phyloP scores from a whole-genome alignment of 2,113 vertebrate species.

The Xerus inauris region DNA sequence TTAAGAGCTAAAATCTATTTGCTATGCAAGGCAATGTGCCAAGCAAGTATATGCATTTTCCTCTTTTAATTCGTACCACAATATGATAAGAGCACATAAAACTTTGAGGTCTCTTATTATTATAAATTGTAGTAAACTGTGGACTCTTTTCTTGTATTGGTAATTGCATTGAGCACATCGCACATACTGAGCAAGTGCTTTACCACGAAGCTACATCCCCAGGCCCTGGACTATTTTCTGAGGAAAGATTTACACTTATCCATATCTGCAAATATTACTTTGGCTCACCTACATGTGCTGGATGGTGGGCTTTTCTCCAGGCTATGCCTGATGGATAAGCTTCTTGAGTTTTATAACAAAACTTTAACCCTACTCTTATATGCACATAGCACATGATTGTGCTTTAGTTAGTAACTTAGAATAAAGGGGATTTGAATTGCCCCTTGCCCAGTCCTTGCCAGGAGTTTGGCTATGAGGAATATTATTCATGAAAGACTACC shows the following conservation, averaged over 20 bases:
- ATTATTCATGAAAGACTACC: neutral
- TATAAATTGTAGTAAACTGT: neutral
- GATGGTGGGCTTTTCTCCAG: neutral
- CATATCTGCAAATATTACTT: neutral
- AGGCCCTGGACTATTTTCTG: neutral
- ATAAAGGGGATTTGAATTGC: neutral
- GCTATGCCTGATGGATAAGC: neutral
- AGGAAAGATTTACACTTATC: neutral
- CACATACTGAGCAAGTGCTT: neutral
- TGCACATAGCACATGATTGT: neutral
- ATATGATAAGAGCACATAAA: neutral
- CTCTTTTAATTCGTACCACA: neutral
- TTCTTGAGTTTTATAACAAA: slow-evolving; percentile 31
- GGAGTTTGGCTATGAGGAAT: neutral
- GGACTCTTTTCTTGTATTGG: neutral
- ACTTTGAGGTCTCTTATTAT: neutral
- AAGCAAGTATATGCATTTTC: neutral
- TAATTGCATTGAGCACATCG: neutral
- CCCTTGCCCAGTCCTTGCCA: neutral
- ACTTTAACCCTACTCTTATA: neutral
- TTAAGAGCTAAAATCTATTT: neutral
- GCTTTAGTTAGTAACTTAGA: neutral
- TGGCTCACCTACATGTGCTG: neutral
- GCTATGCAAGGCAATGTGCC: neutral
- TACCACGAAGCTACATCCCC: neutral